Percentiles rank a stretch among this genome's conserved stretches.
Evolutionary conservation across 2,113 vertebrate genomes (phyloP).

Genomic region (Chloroceryle aenea): DNA sequence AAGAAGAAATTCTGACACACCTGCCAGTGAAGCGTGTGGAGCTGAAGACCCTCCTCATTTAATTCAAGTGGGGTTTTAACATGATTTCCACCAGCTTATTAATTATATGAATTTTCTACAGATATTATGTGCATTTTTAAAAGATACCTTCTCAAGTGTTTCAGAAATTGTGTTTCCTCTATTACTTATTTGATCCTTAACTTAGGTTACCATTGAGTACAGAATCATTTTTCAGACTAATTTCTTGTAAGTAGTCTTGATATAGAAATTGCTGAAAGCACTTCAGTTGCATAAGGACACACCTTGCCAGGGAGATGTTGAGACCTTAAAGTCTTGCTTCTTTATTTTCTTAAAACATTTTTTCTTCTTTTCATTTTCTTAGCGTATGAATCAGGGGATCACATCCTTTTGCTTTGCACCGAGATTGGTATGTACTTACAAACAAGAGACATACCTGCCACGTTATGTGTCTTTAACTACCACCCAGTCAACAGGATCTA

Average conservation of each 20-base stretch:
- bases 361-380: neutral
- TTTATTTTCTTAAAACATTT: neutral
- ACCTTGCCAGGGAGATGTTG: neutral
- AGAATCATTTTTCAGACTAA: neutral
- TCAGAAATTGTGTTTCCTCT: neutral
- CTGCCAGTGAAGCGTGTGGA: neutral
- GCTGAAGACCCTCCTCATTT: neutral
- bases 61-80: neutral
- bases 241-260: neutral
- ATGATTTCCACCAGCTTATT: neutral
- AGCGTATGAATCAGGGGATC: neutral
- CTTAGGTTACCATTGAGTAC: neutral
- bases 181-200: neutral
- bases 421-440: neutral
- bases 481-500: neutral
- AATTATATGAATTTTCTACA: neutral
- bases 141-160: neutral
- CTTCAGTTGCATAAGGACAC: neutral
- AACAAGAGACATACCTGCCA: accelerated
- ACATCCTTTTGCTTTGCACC: neutral
- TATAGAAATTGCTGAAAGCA: neutral
- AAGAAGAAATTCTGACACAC: no score
- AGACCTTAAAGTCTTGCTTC: neutral
- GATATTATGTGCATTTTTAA: accelerated
- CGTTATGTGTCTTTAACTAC: neutral